Percentiles rank a stretch among this genome's conserved stretches.
Conservation (phyloP, 2,113 vertebrate species). For the Recurvirostra avosetta region DNA sequence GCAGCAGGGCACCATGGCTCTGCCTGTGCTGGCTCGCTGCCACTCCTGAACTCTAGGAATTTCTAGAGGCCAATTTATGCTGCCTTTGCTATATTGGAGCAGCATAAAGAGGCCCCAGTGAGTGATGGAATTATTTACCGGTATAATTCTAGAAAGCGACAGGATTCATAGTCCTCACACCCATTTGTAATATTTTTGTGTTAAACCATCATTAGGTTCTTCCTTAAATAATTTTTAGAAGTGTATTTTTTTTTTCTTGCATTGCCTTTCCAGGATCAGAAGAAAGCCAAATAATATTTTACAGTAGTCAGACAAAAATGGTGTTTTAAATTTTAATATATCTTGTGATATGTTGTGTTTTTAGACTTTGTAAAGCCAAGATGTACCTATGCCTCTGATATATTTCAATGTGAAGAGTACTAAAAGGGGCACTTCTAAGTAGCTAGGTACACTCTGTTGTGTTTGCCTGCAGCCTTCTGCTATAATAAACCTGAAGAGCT, state of each 20-base stretch:
- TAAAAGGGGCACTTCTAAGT: not conserved
- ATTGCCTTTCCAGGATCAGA: not conserved
- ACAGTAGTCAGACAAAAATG: not conserved
- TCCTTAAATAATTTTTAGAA: not conserved
- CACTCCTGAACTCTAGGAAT: not conserved
- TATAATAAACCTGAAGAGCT: not conserved
- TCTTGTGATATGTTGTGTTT: not conserved
- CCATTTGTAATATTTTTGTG: not conserved
- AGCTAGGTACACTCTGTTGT: not conserved
- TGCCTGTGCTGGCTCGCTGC: not conserved
- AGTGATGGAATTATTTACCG: not conserved
- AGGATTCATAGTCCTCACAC: not conserved
- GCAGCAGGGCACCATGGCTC: not conserved
- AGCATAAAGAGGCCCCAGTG: not conserved
- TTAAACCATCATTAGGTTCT: not conserved
- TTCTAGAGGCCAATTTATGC: not conserved
- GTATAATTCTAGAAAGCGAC: not conserved
- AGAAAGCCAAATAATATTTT: not conserved
- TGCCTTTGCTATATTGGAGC: not conserved
- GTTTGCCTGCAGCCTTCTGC: not conserved
- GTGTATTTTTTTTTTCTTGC: not conserved
- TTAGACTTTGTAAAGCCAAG: not conserved
- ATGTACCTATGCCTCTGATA: not conserved
- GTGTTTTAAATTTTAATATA: not conserved
- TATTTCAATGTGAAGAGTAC: not conserved